phyloP scores from a whole-genome alignment of 2,113 vertebrate genomes.

The Pica pica region DNA sequence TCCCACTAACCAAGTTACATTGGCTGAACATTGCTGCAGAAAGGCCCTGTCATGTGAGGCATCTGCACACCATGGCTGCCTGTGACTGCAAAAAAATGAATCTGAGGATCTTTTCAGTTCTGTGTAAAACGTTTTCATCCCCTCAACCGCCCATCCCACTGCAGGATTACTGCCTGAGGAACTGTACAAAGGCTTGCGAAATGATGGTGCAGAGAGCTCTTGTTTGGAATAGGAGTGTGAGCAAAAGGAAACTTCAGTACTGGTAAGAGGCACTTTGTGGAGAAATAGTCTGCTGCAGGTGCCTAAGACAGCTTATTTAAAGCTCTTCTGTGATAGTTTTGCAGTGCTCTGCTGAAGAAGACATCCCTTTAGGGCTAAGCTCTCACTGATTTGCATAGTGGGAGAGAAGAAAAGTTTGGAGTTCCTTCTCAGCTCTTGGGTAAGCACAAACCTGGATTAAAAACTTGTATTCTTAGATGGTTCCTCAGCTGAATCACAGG shows the following conservation, averaged over 20 bases:
- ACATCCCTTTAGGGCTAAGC: background rate
- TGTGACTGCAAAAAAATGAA: background rate
- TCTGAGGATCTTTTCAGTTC: background rate
- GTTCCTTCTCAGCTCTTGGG: background rate
- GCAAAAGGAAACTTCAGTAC: background rate
- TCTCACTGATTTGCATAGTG: background rate
- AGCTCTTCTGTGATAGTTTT: background rate
- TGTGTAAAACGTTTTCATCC: rapidly evolving
- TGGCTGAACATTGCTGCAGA: background rate
- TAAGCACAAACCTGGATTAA: background rate
- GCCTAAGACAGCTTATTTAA: background rate
- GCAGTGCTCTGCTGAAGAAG: background rate
- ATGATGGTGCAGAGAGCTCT: background rate
- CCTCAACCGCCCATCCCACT: rapidly evolving
- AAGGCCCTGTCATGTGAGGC: background rate
- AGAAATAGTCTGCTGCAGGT: background rate
- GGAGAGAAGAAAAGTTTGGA: background rate
- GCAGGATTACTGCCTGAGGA: background rate
- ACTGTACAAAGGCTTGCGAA: background rate
- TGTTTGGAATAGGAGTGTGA: background rate
- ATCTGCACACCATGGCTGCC: background rate
- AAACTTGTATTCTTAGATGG: background rate
- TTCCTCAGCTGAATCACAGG: background rate
- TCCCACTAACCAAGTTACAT: background rate
- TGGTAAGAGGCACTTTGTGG: background rate